These are phyloP conservation scores for Rhabdomys pumilio DNA, from an alignment of 2,797 vertebrate genomes.

Conservation along the genomic window DNA sequence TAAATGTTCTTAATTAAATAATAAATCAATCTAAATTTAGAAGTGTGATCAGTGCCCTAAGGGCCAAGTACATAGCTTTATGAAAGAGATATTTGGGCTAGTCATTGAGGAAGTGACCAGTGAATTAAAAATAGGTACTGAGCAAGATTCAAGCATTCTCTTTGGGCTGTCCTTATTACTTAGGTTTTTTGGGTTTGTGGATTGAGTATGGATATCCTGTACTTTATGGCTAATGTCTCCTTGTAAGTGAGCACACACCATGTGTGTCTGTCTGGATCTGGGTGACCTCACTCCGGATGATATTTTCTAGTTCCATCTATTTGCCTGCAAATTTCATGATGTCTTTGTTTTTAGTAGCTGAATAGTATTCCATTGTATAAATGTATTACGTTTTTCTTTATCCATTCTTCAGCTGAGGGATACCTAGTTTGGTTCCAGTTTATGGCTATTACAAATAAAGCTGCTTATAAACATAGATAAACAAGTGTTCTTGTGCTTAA, in stretches of 20 bases:
- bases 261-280: background rate
- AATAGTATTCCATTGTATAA: no score
- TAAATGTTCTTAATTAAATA: slow-evolving; percentile 42
- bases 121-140: background rate
- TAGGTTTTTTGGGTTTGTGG: background rate
- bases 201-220: background rate
- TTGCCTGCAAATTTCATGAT: background rate
- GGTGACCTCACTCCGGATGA: background rate
- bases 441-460: background rate
- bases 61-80: background rate
- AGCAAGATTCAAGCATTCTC: background rate
- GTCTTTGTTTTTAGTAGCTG: no score
- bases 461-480: background rate
- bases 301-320: background rate
- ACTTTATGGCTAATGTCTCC: background rate
- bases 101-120: background rate
- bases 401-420: background rate
- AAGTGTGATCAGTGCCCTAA: background rate
- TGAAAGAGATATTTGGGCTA: background rate
- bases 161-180: background rate
- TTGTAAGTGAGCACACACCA: background rate
- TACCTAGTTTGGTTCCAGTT: background rate
- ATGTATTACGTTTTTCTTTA: background rate
- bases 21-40: slow-evolving; percentile 50
- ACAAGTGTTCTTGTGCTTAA: background rate